Conservation (phyloP, 2,797 vertebrate genomes). For the Melopsittacus undulatus region DNA sequence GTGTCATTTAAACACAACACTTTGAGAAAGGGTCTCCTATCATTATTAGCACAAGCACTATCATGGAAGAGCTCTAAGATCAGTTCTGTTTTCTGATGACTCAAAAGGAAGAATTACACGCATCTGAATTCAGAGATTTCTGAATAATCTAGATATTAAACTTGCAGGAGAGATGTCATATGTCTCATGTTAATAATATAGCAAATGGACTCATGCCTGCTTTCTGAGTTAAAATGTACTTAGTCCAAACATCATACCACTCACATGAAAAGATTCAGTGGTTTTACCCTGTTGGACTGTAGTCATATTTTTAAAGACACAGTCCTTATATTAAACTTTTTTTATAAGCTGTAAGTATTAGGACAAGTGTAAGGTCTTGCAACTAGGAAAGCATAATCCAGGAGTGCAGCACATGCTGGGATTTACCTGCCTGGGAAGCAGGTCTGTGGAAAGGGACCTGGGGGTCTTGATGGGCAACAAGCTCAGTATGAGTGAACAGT, state of each 20-base stretch:
- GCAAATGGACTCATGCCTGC: background rate
- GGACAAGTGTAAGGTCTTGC: background rate
- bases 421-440: background rate
- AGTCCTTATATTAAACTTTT: background rate
- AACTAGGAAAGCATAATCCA: background rate
- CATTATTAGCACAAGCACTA: background rate
- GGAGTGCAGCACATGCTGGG: background rate
- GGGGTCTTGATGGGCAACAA: background rate
- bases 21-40: background rate
- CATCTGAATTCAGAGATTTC: background rate
- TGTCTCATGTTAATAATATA: background rate
- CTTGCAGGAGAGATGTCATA: background rate
- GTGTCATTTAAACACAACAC: background rate
- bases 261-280: background rate
- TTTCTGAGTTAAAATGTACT: background rate
- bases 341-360: background rate
- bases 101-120: background rate
- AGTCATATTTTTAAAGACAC: background rate
- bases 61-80: background rate
- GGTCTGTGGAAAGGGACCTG: background rate
- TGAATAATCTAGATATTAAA: background rate
- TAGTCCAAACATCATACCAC: background rate
- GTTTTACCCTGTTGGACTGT: background rate
- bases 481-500: background rate
- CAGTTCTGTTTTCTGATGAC: background rate